phyloP scores from a whole-genome alignment of 1,140 invertebrate genomes.

The Drosophila lacteicornis region DNA sequence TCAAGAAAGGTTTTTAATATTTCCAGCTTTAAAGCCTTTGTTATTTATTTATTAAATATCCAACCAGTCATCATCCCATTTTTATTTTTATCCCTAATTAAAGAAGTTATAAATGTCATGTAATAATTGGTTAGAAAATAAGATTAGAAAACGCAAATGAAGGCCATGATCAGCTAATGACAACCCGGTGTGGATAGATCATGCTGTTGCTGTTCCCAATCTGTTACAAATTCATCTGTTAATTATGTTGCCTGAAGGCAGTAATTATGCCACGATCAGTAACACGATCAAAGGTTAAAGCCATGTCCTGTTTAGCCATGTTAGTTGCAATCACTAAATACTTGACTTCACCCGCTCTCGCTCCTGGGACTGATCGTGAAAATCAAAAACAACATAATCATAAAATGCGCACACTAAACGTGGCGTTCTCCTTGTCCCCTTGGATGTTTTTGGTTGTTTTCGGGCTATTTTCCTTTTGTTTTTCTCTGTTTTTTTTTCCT shows the following conservation, averaged over 20 bases:
- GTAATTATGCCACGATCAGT: constrained; percentile 83
- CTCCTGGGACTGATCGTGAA: constrained; percentile 69
- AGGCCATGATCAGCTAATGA: constrained; percentile 3
- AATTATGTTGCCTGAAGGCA: constrained; percentile 75
- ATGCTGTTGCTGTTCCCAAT: constrained; percentile 11
- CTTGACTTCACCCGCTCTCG: constrained; percentile 39
- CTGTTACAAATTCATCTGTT: constrained; percentile 76
- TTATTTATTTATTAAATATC: constrained; percentile 1
- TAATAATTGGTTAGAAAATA: background rate
- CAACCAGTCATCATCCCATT: background rate
- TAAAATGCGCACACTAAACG: constrained; percentile 79
- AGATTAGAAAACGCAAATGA: background rate
- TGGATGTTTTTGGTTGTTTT: constrained; percentile 43
- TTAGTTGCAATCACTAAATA: constrained; percentile 69
- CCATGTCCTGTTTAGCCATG: constrained; percentile 46
- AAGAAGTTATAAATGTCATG: background rate
- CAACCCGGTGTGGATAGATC: background rate
- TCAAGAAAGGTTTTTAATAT: background rate
- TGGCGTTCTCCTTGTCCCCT: constrained; percentile 66
- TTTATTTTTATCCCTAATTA: background rate
- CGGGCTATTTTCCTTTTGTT: constrained; percentile 23
- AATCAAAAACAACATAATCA: constrained; percentile 83
- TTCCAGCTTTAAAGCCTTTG: background rate
- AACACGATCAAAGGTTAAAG: constrained; percentile 80
- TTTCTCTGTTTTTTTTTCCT: constrained; percentile 16